Conservation (phyloP, 2,113 vertebrate species). For the Python bivittatus region DNA sequence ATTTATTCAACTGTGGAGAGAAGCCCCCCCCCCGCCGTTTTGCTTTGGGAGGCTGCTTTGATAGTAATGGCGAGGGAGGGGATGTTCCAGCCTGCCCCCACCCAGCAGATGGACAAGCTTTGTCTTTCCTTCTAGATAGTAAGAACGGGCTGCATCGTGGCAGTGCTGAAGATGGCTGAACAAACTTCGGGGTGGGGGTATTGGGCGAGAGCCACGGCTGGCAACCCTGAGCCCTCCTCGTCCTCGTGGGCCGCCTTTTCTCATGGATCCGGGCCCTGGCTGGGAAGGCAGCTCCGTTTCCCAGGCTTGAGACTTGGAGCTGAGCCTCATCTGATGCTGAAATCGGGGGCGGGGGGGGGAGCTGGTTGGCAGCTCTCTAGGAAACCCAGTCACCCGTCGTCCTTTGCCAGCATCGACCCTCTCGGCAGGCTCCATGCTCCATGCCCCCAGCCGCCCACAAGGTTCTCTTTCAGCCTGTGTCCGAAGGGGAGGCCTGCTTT, state of each 20-base stretch:
- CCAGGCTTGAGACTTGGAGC: neutral
- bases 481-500: too few relatives aligned
- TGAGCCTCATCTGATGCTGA: neutral
- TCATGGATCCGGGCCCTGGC: neutral
- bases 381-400: neutral
- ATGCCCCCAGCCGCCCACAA: neutral
- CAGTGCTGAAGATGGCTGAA: neutral
- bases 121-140: fast-evolving
- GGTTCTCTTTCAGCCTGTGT: neutral
- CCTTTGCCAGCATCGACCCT: neutral
- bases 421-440: neutral
- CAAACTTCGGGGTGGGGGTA: neutral
- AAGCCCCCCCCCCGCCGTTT: too few relatives aligned
- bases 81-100: neutral
- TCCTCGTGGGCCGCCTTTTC: neutral
- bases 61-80: too few relatives aligned
- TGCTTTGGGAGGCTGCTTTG: too few relatives aligned
- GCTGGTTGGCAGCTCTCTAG: neutral
- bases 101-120: too few relatives aligned
- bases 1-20: too few relatives aligned
- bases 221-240: neutral
- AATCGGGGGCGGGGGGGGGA: neutral
- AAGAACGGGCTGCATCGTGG: neutral
- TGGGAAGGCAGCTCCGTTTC: neutral
- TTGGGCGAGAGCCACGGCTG: neutral